Conservation (phyloP, 1,140 invertebrate species). For the Bombus soroeensis region DNA sequence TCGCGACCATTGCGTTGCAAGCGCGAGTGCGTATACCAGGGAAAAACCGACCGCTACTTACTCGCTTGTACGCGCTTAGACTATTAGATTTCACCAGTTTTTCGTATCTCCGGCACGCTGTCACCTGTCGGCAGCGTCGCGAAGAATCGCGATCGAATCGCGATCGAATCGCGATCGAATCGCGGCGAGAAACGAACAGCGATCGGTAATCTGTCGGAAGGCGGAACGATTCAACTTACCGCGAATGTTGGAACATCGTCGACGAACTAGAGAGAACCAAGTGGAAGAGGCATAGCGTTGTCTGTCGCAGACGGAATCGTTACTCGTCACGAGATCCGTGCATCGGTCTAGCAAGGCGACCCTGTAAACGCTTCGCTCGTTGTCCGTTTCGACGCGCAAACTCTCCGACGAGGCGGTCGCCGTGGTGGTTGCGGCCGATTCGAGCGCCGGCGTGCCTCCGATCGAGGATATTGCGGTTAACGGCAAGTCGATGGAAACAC, state of each 20-base stretch:
- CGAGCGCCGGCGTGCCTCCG: neutral
- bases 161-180: too few relatives aligned
- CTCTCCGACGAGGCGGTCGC: neutral
- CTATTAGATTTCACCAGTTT: too few relatives aligned
- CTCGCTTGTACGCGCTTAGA: too few relatives aligned
- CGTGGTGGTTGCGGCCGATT: too few relatives aligned
- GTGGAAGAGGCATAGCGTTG: neutral
- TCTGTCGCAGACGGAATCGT: neutral
- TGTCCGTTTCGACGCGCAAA: neutral
- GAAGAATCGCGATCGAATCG: too few relatives aligned
- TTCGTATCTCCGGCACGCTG: too few relatives aligned
- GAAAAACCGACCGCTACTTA: too few relatives aligned
- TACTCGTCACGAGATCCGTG: slow-evolving; percentile 35
- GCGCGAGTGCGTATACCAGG: too few relatives aligned
- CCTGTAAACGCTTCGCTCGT: neutral
- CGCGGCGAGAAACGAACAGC: too few relatives aligned
- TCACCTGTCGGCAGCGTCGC: accelerated
- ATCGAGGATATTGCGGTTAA: neutral
- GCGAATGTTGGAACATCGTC: slow-evolving; percentile 41
- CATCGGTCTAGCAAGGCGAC: neutral
- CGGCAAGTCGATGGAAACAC: neutral
- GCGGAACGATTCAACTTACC: slow-evolving; percentile 58
- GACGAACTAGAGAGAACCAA: slow-evolving; percentile 46
- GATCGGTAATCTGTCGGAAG: too few relatives aligned
- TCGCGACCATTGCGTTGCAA: too few relatives aligned